Conservation (phyloP, 1,140 invertebrate species). For the Oryzaephilus surinamensis region DNA sequence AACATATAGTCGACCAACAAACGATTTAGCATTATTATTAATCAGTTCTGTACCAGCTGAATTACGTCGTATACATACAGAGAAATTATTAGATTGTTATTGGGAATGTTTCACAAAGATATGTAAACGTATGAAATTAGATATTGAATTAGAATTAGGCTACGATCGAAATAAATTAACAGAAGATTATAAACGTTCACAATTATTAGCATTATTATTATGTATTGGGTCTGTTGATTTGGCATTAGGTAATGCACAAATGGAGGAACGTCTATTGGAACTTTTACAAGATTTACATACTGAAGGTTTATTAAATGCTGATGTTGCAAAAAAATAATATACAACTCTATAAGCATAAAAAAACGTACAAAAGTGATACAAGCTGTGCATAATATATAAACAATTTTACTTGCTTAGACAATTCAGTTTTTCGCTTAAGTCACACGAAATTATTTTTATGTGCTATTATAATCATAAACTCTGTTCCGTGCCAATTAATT, state of each 20-base stretch:
- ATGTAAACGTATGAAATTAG: constrained; percentile 44
- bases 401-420: neutral
- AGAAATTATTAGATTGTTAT: constrained; percentile 54
- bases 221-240: constrained; percentile 73
- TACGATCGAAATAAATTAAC: constrained; percentile 46
- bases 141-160: constrained; percentile 44
- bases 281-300: constrained; percentile 48
- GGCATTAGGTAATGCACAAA: constrained; percentile 52
- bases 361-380: neutral
- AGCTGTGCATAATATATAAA: constrained; percentile 1
- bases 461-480: too few relatives aligned
- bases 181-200: constrained; percentile 57
- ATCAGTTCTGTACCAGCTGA: constrained; percentile 66
- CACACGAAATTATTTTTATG: too few relatives aligned
- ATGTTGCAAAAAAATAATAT: constrained; percentile 12
- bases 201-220: constrained; percentile 59
- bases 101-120: constrained; percentile 50
- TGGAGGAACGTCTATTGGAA: constrained; percentile 52
- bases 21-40: constrained; percentile 65
- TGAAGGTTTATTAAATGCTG: constrained; percentile 41
- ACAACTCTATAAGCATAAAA: neutral
- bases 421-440: too few relatives aligned
- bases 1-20: constrained; percentile 62
- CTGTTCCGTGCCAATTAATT: constrained; percentile 16
- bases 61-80: constrained; percentile 48